Percentiles rank a stretch among this genome's conserved stretches.
These are phyloP conservation scores for Oxyruncus cristatus DNA, from an alignment of 2,113 vertebrate genomes.

Conservation along the genomic window DNA sequence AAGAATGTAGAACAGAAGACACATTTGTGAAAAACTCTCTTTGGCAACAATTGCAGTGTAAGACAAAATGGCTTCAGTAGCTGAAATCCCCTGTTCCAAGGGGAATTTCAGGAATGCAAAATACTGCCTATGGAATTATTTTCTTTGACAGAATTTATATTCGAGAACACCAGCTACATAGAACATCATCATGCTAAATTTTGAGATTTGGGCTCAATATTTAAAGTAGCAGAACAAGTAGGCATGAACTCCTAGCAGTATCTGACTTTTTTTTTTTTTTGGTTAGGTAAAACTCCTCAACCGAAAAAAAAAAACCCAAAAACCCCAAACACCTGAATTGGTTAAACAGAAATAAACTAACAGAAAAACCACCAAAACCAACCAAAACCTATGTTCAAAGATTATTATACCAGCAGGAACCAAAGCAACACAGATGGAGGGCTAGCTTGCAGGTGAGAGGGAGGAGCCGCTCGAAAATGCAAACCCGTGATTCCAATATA, in stretches of 20 bases:
- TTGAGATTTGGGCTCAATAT: background rate
- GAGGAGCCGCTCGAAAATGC: background rate
- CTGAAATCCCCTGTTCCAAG: background rate
- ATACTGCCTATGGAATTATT: background rate
- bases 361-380: background rate
- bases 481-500: background rate
- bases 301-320: background rate
- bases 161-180: background rate
- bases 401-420: background rate
- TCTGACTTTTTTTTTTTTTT: background rate
- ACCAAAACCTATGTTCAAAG: background rate
- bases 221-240: background rate
- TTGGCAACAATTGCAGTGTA: background rate
- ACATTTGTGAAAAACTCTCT: background rate
- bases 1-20: background rate
- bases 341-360: background rate
- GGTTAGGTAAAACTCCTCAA: background rate
- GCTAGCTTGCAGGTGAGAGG: background rate
- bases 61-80: background rate
- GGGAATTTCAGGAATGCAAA: conserved; percentile 4
- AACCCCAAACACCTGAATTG: background rate
- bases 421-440: background rate
- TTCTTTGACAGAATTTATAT: background rate
- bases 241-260: background rate
- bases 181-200: background rate